Conservation (phyloP, 53 echinoderm and acorn worm genomes). For the Henricia sp. region DNA sequence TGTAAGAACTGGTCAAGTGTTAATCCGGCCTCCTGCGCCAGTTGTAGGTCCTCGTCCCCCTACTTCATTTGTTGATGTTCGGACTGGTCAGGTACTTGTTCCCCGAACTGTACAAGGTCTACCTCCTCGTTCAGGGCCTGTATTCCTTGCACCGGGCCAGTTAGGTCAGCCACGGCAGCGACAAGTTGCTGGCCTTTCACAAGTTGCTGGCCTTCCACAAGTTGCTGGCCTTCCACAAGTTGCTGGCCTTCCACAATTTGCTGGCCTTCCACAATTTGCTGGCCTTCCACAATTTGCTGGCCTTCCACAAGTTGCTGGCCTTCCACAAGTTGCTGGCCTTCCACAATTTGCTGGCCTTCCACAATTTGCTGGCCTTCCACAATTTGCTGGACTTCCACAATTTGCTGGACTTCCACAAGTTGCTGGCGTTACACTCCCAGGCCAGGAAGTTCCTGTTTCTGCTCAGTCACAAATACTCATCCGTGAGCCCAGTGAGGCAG, state of each 20-base stretch:
- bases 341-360: too few species aligned
- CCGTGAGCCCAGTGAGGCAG: not conserved
- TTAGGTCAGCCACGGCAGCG: constrained; percentile 36
- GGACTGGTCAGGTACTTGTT: constrained; percentile 34
- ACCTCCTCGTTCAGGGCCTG: constrained; percentile 35
- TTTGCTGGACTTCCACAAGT: not conserved
- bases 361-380: too few species aligned
- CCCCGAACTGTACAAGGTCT: constrained; percentile 22
- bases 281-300: too few species aligned
- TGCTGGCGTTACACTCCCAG: not conserved
- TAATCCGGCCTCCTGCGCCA: constrained; percentile 28
- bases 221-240: too few species aligned
- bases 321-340: too few species aligned
- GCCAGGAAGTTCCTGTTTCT: constrained; percentile 8
- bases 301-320: too few species aligned
- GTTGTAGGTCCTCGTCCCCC: constrained; percentile 2
- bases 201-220: too few species aligned
- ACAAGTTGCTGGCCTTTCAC: too few species aligned
- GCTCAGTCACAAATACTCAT: constrained; percentile 24
- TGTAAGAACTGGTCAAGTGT: constrained; percentile 26
- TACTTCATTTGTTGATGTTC: constrained; percentile 14
- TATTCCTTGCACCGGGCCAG: constrained; percentile 16
- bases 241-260: too few species aligned
- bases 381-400: too few species aligned
- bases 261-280: too few species aligned